Evolutionary conservation across 2,888 invertebrate species (phyloP), one percentile per base, ranked within the genome.

Genomic region (Cheilosia urbana): DNA sequence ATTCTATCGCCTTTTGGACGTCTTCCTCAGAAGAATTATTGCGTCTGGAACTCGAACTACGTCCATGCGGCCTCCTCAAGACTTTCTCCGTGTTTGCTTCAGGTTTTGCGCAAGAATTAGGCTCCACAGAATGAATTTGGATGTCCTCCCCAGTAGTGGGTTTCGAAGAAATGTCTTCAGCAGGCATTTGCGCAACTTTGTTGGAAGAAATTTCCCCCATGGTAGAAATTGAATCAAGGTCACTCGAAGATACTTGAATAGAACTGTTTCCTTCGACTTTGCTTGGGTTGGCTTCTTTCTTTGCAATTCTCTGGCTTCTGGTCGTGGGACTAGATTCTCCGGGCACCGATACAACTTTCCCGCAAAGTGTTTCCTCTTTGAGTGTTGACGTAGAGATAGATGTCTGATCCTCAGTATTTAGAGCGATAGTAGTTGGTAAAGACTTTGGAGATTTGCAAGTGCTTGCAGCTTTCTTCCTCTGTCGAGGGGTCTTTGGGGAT

Each of bases 381-480:
- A 7, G 51, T 24, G 51, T 51, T 4, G 11, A n/a, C 7, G 17
- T 7, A 6, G n/a, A n/a, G n/a, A 15, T 15, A 13, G 15, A 27
- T 9, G 30, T 17, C 3, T 5, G 34, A 2, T 34, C 30, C 30
- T 17, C 55, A 17, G 6, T 30, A 15, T 30, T 30, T 0, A 5
- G 5, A 30, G 55, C 30, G n/a, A 27, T 30, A n/a, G 5, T n/a
- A 17, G 9, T 30, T 6, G 17, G 0, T 7, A 13, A 6, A 17
- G n/a, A 17, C 17, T 30, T 55, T 30, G 30, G 30, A 1, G 55
- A 11, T 30, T 55, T 34, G n/a, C 40, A 11, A 1, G 37, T 2
- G 65, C 9, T 63, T 7, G 21, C 1, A 4, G n/a, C 4, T 69
- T 57, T 57, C 15, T 47, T 57, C 11, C 45, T 57, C 1, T 69